Evolutionary conservation across 2,797 vertebrate genomes (phyloP), one percentile per base, ranked within the genome.

Genomic region (Hypotaenidia philippensis): DNA sequence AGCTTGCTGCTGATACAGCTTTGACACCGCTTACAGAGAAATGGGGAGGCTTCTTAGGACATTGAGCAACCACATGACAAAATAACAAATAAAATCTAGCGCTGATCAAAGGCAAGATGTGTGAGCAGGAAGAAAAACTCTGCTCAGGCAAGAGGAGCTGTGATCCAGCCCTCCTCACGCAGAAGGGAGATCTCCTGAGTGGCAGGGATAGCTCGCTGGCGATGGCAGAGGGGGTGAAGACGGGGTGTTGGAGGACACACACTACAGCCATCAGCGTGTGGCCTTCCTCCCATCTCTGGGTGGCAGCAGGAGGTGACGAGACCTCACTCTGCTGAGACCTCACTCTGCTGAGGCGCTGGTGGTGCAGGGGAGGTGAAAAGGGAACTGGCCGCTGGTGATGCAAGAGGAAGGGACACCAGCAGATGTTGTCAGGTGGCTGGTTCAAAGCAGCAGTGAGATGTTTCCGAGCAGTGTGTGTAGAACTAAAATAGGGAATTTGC

Each of bases 291-390:
- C 40, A 20, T 6, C 27, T 50, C 49, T 9, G 25, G 47, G 49
- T 50, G 25, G 49, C 25, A 27, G 49, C 23, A 5, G 55, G 83
- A 55, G 55, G 18, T 34, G 34, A 34, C 34, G 13, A 52, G 45
- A 2, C 4, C 44, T 70, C 19, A 1, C 34, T 21, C 45, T 0
- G 3, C 47, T 0, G 13, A 52, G 45, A 2, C 4, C 44, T 70
- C 19, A 1, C 34, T 21, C 45, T 0, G 3, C 47, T 0, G 3
- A 17, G 72, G 31, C 50, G 27, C 0, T 5, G 44, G 34, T 5
- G 0, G 1, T 13, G 55, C 47, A 14, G 53, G 7, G 59, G 45
- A 31, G 45, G 12, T 14, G 74, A 13, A 56, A 60, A 61, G 32
- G 61, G 88, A 86, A 70, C 36, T 1, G 4, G 17, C 19, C 1